Conservation (phyloP, 2,113 vertebrate genomes). For the Sinocyclocheilus anshuiensis region DNA sequence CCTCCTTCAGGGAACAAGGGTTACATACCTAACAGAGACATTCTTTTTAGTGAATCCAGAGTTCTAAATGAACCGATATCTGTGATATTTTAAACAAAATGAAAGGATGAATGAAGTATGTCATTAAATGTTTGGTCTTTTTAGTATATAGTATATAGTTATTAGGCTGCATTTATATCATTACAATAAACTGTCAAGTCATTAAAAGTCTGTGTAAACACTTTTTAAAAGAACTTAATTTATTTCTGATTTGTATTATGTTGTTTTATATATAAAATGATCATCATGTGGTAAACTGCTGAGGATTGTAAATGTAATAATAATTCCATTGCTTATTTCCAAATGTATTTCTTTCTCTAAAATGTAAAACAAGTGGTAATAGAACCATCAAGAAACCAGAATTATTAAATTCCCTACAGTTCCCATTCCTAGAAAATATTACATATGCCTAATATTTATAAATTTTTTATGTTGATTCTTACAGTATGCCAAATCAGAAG, state of each 20-base stretch:
- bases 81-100: too few relatives aligned
- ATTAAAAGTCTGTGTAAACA: too few relatives aligned
- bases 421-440: not conserved
- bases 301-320: not conserved
- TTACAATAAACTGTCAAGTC: not conserved
- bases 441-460: not conserved
- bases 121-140: too few relatives aligned
- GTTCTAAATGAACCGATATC: too few relatives aligned
- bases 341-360: not conserved
- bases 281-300: not conserved
- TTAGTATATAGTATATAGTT: too few relatives aligned
- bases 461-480: not conserved
- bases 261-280: not conserved
- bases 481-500: not conserved
- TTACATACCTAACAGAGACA: too few relatives aligned
- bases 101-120: too few relatives aligned
- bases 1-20: too few relatives aligned
- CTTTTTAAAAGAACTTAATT: too few relatives aligned
- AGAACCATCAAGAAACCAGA: not conserved
- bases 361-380: not conserved
- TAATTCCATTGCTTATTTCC: not conserved
- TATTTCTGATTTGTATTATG: not conserved
- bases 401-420: not conserved
- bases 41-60: too few relatives aligned
- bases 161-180: not conserved